Evolutionary conservation across 53 echinoderm and acorn worm species (phyloP).

Genomic region (Glandiceps talaboti): DNA sequence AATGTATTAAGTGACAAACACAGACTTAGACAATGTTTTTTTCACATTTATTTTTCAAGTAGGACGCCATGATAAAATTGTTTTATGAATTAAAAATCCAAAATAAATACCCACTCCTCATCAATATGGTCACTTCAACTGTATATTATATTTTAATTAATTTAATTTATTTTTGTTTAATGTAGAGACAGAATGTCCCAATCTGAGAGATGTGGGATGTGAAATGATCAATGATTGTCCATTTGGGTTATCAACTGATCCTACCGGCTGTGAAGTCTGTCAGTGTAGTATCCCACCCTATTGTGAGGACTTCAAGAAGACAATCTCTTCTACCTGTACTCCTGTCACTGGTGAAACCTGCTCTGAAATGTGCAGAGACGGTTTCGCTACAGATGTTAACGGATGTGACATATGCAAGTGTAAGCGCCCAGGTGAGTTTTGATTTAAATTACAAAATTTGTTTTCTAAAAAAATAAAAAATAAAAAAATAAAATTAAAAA

Average conservation of each 20-base stretch:
- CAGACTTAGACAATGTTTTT: no score
- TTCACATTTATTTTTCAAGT: no score
- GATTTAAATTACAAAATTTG: background rate
- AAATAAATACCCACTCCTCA: no score
- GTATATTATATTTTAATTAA: no score
- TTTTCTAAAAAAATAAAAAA: no score
- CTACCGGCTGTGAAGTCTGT: slow-evolving; percentile 21
- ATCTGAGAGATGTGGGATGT: background rate
- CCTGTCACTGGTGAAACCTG: background rate
- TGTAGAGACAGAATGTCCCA: background rate
- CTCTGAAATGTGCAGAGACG: background rate
- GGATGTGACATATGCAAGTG: slow-evolving; percentile 20
- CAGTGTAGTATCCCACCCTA: slow-evolving; percentile 7
- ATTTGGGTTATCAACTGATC: slow-evolving; percentile 12
- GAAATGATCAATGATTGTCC: background rate
- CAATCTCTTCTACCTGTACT: background rate
- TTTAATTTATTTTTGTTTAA: background rate
- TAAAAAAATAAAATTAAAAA: no score
- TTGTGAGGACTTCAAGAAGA: background rate
- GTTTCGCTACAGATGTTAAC: background rate
- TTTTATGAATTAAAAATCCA: no score
- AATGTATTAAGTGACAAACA: no score
- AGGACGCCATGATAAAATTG: no score
- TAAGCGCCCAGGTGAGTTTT: slow-evolving; percentile 9
- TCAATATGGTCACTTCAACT: no score